Percentiles rank a stretch among this genome's conserved stretches.
phyloP scores from a whole-genome alignment of 2,113 vertebrate genomes.

The Brachypodius melanocephalos region DNA sequence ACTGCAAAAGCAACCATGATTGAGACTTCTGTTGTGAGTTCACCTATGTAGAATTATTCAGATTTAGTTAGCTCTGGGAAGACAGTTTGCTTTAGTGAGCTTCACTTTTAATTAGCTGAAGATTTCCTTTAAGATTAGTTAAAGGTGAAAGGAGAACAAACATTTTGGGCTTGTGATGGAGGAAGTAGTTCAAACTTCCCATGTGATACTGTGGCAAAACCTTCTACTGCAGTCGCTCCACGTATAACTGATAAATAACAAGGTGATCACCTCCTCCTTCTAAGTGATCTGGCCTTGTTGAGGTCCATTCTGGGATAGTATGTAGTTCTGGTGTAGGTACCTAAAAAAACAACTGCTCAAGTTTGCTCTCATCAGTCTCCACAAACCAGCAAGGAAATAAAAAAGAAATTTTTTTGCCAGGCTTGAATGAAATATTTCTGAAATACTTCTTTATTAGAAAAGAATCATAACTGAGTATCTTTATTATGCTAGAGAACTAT shows the following conservation, averaged over 20 bases:
- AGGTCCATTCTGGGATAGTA: neutral
- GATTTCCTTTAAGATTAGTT: neutral
- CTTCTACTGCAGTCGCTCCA: neutral
- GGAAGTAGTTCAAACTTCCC: neutral
- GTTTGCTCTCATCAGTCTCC: neutral
- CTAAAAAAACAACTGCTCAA: neutral
- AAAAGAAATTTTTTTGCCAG: neutral
- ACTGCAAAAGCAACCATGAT: neutral
- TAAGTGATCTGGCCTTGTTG: neutral
- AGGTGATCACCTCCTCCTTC: neutral
- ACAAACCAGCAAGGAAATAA: neutral
- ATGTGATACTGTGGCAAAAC: neutral
- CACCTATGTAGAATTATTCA: neutral
- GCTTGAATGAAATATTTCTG: neutral
- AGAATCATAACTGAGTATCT: neutral
- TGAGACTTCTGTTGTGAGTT: neutral
- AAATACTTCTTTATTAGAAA: neutral
- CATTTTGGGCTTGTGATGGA: neutral
- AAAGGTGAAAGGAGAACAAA: neutral
- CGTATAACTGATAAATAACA: neutral
- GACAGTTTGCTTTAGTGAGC: neutral
- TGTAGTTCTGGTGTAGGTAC: neutral
- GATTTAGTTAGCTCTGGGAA: neutral
- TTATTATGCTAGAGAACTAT: neutral
- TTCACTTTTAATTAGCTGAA: neutral